Evolutionary conservation across 2,888 invertebrate species (phyloP).

Genomic region (Hyposoter dolosus): DNA sequence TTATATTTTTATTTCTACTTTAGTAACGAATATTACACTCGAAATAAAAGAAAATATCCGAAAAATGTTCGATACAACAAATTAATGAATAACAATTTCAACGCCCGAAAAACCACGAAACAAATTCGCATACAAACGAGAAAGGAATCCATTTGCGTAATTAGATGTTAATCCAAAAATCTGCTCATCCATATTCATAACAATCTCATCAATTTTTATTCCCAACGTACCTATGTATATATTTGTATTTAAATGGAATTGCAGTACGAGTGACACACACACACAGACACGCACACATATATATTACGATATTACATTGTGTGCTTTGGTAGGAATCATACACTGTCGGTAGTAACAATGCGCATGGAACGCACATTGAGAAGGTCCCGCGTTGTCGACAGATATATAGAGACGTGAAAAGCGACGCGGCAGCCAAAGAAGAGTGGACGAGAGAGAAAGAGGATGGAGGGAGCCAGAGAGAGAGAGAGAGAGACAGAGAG

Average conservation of each 20-base stretch:
- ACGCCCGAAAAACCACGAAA: not conserved
- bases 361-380: conserved; percentile 8
- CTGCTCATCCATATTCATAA: not conserved
- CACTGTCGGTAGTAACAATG: conserved; percentile 9
- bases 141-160: not conserved
- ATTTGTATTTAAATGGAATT: not conserved
- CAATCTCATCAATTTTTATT: conserved; percentile 1
- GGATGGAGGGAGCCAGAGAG: not conserved
- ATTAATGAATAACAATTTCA: not conserved
- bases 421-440: conserved; percentile 32
- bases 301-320: not conserved
- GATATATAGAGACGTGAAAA: conserved; percentile 52
- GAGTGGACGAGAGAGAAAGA: conserved; percentile 7
- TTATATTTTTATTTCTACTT: too few relatives aligned
- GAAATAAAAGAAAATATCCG: too few relatives aligned
- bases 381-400: conserved; percentile 22
- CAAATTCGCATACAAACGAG: not conserved
- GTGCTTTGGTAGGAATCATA: conserved; percentile 2
- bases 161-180: conserved; percentile 3
- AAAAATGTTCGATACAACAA: not conserved
- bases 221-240: not conserved
- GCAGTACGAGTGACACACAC: not conserved
- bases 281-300: not conserved
- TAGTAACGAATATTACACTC: too few relatives aligned
- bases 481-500: not conserved